phyloP scores from a whole-genome alignment of 2,888 invertebrate genomes.

The Drosophila meridiana region DNA sequence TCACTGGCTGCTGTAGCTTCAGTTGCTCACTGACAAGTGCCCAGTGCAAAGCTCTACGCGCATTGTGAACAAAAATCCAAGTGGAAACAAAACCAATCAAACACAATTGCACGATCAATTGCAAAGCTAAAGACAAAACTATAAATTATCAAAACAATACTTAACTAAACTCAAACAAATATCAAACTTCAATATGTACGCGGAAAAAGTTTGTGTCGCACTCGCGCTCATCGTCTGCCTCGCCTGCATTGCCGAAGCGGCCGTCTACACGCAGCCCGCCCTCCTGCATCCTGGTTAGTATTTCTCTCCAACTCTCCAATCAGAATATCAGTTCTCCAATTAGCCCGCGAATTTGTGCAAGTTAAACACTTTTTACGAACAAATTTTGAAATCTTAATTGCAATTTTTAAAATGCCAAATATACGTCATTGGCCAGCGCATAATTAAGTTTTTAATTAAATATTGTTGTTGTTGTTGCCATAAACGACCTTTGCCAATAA shows the following conservation, averaged over 20 bases:
- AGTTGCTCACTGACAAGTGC: slow-evolving; percentile 71
- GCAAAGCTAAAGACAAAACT: not conserved
- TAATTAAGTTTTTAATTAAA: slow-evolving; percentile 58
- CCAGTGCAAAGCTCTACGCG: slow-evolving; percentile 50
- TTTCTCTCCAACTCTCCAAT: slow-evolving; percentile 2
- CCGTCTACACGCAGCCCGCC: slow-evolving; percentile 81
- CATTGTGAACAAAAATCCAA: slow-evolving; percentile 18
- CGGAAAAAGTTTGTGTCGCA: slow-evolving; percentile 72
- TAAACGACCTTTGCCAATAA: slow-evolving; percentile 58
- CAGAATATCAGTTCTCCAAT: not conserved
- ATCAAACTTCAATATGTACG: slow-evolving; percentile 67
- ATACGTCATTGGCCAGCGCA: not conserved
- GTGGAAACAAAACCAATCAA: slow-evolving; percentile 16
- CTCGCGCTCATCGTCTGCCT: slow-evolving; percentile 66
- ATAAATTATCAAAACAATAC: not conserved
- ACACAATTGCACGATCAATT: slow-evolving; percentile 16
- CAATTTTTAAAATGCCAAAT: not conserved
- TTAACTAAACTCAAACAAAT: slow-evolving; percentile 4
- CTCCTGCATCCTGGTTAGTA: slow-evolving; percentile 83
- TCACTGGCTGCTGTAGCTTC: slow-evolving; percentile 48
- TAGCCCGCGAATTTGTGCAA: not conserved
- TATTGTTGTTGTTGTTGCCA: slow-evolving; percentile 11
- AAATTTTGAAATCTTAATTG: not conserved
- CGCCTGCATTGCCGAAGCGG: slow-evolving; percentile 72
- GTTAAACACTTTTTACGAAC: not conserved